Conservation (phyloP, 2,113 vertebrate genomes). For the Myrmecobius fasciatus region DNA sequence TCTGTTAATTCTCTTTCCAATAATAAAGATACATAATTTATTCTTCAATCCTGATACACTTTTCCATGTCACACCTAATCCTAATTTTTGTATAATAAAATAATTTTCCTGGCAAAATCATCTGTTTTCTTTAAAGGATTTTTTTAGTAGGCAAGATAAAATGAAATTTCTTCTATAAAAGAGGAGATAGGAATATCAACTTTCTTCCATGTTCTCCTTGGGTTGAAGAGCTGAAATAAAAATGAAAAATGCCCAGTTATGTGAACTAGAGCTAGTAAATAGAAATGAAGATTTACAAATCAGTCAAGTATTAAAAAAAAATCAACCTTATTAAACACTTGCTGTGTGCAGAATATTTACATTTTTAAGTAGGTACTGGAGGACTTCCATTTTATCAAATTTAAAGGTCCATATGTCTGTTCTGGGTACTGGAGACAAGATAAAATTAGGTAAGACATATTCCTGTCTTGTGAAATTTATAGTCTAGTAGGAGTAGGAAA, state of each 20-base stretch:
- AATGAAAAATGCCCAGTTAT: constrained; percentile 13
- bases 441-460: too few species aligned
- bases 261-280: neutral
- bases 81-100: neutral
- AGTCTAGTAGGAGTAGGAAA: too few species aligned
- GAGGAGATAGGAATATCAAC: neutral
- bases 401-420: neutral
- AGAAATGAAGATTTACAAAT: neutral
- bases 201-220: constrained; percentile 9
- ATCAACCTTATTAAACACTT: neutral
- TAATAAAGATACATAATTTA: neutral
- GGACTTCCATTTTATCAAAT: neutral
- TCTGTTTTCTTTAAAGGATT: constrained; percentile 10
- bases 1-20: neutral
- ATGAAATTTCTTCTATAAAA: constrained; percentile 1
- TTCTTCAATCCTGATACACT: neutral
- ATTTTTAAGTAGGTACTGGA: neutral
- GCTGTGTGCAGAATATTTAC: neutral
- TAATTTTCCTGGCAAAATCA: neutral
- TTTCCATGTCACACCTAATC: neutral
- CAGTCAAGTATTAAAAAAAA: neutral
- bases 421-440: too few species aligned
- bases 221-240: neutral
- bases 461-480: too few species aligned
- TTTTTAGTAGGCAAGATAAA: constrained; percentile 22